phyloP scores from a whole-genome alignment of 2,797 vertebrate genomes.

The Atherinosoma microstoma region DNA sequence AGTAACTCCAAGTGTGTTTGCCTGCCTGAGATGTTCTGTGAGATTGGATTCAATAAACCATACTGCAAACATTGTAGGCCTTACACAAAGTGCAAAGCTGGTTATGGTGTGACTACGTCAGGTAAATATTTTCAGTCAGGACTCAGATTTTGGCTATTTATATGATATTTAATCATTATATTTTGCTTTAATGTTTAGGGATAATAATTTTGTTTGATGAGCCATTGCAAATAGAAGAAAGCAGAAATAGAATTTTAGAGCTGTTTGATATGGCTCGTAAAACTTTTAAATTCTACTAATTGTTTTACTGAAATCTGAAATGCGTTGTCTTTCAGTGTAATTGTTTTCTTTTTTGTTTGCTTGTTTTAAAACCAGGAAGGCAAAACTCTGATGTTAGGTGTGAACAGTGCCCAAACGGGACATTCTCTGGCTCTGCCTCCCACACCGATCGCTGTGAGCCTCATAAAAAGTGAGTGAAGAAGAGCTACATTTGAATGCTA shows the following conservation, averaged over 20 bases:
- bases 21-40: slow-evolving; percentile 66
- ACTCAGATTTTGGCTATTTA: background rate
- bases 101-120: slow-evolving; percentile 49
- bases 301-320: background rate
- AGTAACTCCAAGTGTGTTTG: slow-evolving; percentile 68
- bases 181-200: background rate
- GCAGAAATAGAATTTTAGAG: background rate
- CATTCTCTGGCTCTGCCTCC: slow-evolving; percentile 68
- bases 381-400: slow-evolving; percentile 62
- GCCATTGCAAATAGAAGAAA: background rate
- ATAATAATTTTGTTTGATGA: background rate
- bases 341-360: background rate
- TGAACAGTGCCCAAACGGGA: slow-evolving; percentile 54
- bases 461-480: slow-evolving; percentile 72
- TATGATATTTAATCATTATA: background rate
- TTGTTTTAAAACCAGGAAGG: slow-evolving; percentile 64
- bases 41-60: rapidly evolving
- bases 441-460: slow-evolving; percentile 51
- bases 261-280: background rate
- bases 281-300: background rate
- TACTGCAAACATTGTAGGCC: slow-evolving; percentile 51
- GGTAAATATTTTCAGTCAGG: slow-evolving; percentile 60
- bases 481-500: background rate
- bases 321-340: background rate
- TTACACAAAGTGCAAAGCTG: slow-evolving; percentile 52